Evolutionary conservation across 2,113 vertebrate genomes (phyloP).

Genomic region (Dipodomys spectabilis): DNA sequence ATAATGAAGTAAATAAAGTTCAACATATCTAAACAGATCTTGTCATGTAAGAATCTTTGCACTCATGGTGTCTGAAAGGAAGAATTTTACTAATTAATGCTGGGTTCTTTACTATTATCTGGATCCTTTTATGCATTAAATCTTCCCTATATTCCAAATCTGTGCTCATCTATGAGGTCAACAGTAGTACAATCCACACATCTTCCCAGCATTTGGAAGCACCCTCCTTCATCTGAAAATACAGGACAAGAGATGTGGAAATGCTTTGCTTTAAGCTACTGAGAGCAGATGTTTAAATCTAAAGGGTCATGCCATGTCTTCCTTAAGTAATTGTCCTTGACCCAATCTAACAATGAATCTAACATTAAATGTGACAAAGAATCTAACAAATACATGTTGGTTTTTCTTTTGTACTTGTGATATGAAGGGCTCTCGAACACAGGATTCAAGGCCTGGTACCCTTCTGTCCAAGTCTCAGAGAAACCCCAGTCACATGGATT

Average conservation of each 20-base stretch:
- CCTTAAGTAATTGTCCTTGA: neutral
- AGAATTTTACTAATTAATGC: neutral
- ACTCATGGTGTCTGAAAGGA: neutral
- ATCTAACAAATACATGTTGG: neutral
- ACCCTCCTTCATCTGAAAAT: slow-evolving; percentile 1
- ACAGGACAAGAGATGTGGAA: neutral
- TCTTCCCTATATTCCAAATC: neutral
- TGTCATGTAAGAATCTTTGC: neutral
- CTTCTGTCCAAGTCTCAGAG: neutral
- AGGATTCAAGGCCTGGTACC: neutral
- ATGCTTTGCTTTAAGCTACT: neutral
- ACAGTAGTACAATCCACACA: neutral
- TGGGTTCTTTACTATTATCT: neutral
- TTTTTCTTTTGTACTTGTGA: neutral
- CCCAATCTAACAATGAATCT: neutral
- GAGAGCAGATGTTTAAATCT: neutral
- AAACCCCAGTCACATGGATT: neutral
- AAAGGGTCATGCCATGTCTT: neutral
- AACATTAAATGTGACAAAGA: neutral
- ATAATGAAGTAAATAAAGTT: neutral
- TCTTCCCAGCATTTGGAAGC: neutral
- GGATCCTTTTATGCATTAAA: neutral
- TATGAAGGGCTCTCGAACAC: neutral
- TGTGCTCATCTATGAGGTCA: neutral
- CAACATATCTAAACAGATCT: neutral